These are phyloP conservation scores for Ophioninae sp. DNA, from an alignment of 2,888 invertebrate species.

Conservation along the genomic window DNA sequence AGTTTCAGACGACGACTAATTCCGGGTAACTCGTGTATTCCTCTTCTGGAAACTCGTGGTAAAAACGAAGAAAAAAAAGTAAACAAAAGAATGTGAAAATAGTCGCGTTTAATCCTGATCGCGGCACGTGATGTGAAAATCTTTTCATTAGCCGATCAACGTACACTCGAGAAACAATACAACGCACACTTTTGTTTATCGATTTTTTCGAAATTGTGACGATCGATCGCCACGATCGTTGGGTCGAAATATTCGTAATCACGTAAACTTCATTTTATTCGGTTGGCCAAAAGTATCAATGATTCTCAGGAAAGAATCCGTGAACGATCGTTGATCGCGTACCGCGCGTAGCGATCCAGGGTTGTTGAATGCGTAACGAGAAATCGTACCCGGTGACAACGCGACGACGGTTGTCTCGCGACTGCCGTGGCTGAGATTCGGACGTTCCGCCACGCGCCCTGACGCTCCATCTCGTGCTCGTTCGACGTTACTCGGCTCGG, in stretches of 20 bases:
- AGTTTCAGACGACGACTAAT: slow-evolving; percentile 13
- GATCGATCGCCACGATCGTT: slow-evolving; percentile 7
- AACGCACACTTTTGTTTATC: background rate
- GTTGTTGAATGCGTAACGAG: background rate
- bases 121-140: background rate
- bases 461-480: slow-evolving; percentile 71
- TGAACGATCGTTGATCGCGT: background rate
- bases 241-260: background rate
- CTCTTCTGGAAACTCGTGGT: background rate
- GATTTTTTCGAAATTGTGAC: background rate
- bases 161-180: background rate
- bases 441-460: slow-evolving; percentile 77
- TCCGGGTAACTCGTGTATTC: slow-evolving; percentile 35
- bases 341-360: too few relatives aligned
- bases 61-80: slow-evolving; percentile 8
- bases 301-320: background rate
- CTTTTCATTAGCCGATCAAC: slow-evolving; percentile 32
- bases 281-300: background rate
- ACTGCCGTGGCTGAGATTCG: slow-evolving; percentile 77
- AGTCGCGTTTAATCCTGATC: slow-evolving; percentile 15
- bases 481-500: slow-evolving; percentile 66
- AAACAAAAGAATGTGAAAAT: background rate
- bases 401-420: slow-evolving; percentile 78
- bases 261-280: background rate
- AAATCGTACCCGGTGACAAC: slow-evolving; percentile 62